These are phyloP conservation scores for Drosophila chauvacae DNA, from an alignment of 1,140 invertebrate genomes.

Conservation along the genomic window DNA sequence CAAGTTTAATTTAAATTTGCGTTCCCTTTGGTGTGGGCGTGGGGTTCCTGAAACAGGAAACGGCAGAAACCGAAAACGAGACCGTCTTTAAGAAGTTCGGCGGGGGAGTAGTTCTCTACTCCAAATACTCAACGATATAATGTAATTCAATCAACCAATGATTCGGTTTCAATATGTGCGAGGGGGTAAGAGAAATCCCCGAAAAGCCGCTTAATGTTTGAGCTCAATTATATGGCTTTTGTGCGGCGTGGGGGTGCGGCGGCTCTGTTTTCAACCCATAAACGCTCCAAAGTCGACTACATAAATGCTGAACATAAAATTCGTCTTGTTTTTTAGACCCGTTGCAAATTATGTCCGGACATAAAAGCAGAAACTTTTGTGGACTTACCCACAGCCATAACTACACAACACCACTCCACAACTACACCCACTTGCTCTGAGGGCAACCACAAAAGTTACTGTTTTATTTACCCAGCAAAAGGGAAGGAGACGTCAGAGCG, in stretches of 20 bases:
- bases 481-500: conserved; percentile 5
- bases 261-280: conserved; percentile 19
- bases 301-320: conserved; percentile 51
- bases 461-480: conserved; percentile 56
- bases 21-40: conserved; percentile 48
- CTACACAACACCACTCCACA: conserved; percentile 9
- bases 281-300: conserved; percentile 68
- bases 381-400: conserved; percentile 10
- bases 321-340: conserved; percentile 48
- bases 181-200: conserved; percentile 12
- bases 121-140: background rate
- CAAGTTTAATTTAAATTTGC: conserved; percentile 79
- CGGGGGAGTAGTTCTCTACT: background rate
- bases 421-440: conserved; percentile 36
- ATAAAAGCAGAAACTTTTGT: conserved; percentile 53
- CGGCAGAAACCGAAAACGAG: conserved; percentile 43
- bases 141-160: conserved; percentile 73
- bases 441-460: conserved; percentile 64
- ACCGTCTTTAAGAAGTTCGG: conserved; percentile 28
- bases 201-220: conserved; percentile 72
- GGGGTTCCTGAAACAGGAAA: conserved; percentile 55
- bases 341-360: conserved; percentile 57
- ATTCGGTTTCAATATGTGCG: conserved; percentile 36
- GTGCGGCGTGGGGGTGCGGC: conserved; percentile 2
- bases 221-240: conserved; percentile 81